These are phyloP conservation scores for Psilanteris sp. DNA, from an alignment of 1,140 invertebrate species.

Conservation along the genomic window DNA sequence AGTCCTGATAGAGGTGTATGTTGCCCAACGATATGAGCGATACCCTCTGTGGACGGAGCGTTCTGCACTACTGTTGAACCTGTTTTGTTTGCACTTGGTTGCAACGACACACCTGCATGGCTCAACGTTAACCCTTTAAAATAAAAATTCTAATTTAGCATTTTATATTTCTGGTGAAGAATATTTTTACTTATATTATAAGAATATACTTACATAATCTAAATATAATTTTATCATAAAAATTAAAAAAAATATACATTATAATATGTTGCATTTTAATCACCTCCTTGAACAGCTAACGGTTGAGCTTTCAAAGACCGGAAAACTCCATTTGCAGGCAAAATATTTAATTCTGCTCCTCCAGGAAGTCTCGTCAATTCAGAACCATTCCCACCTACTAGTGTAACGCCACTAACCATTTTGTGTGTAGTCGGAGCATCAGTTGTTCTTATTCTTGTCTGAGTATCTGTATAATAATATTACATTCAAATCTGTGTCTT, in stretches of 20 bases:
- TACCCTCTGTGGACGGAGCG: slow-evolving; percentile 75
- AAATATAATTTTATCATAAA: no score
- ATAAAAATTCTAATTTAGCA: not conserved
- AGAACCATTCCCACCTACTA: slow-evolving; percentile 75
- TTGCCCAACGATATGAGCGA: slow-evolving; percentile 77
- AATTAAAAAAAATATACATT: no score
- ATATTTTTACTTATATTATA: no score
- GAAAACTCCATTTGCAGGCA: slow-evolving; percentile 77
- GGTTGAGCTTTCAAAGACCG: slow-evolving; percentile 71
- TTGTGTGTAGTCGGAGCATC: slow-evolving; percentile 76
- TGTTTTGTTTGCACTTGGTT: slow-evolving; percentile 69
- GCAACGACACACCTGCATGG: slow-evolving; percentile 76
- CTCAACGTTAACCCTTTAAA: slow-evolving; percentile 76
- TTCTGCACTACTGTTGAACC: slow-evolving; percentile 73
- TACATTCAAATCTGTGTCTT: slow-evolving; percentile 13
- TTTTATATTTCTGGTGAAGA: no score
- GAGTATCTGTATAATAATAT: slow-evolving; percentile 69
- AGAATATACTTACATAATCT: no score
- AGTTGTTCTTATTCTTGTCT: slow-evolving; percentile 76
- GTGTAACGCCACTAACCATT: slow-evolving; percentile 77
- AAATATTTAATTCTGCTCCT: slow-evolving; percentile 78
- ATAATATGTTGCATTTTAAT: no score
- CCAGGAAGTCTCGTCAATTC: slow-evolving; percentile 76
- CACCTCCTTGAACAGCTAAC: slow-evolving; percentile 73
- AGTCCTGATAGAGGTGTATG: slow-evolving; percentile 75